Percentiles rank a stretch among this genome's conserved stretches.
Evolutionary conservation across 2,888 invertebrate genomes (phyloP).

Genomic region (Craniophora ligustri): DNA sequence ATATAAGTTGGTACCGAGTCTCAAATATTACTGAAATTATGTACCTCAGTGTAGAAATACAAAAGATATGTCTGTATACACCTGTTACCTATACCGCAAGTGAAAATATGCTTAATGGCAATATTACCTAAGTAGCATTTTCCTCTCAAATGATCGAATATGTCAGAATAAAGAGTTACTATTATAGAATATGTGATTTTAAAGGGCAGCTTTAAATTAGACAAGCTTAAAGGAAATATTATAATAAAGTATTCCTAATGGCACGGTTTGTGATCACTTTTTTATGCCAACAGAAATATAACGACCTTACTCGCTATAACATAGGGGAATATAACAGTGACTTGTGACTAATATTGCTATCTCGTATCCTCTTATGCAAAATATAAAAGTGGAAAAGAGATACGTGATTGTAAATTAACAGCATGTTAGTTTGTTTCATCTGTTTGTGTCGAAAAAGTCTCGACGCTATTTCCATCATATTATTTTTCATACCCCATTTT

Average conservation of each 20-base stretch:
- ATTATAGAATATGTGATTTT: slow-evolving; percentile 58
- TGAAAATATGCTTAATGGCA: background rate
- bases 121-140: slow-evolving; percentile 14
- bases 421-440: background rate
- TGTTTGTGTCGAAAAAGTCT: background rate
- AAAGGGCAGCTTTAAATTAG: slow-evolving; percentile 63
- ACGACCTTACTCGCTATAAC: background rate
- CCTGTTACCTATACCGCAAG: slow-evolving; percentile 15
- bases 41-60: background rate
- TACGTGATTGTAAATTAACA: too few species aligned
- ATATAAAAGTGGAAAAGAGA: too few species aligned
- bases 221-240: slow-evolving; percentile 53
- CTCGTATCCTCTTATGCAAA: too few species aligned
- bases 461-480: background rate
- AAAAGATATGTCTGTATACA: background rate
- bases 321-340: too few species aligned
- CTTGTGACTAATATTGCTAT: too few species aligned
- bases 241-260: slow-evolving; percentile 45
- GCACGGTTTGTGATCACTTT: slow-evolving; percentile 38
- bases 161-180: slow-evolving; percentile 57
- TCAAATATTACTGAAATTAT: slow-evolving; percentile 26
- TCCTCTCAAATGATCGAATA: slow-evolving; percentile 31
- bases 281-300: slow-evolving; percentile 15
- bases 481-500: too few species aligned
- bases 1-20: slow-evolving; percentile 42